Evolutionary conservation across 2,113 vertebrate genomes (phyloP), one percentile per base, ranked within the genome.

Genomic region (Dissostichus mawsoni): DNA sequence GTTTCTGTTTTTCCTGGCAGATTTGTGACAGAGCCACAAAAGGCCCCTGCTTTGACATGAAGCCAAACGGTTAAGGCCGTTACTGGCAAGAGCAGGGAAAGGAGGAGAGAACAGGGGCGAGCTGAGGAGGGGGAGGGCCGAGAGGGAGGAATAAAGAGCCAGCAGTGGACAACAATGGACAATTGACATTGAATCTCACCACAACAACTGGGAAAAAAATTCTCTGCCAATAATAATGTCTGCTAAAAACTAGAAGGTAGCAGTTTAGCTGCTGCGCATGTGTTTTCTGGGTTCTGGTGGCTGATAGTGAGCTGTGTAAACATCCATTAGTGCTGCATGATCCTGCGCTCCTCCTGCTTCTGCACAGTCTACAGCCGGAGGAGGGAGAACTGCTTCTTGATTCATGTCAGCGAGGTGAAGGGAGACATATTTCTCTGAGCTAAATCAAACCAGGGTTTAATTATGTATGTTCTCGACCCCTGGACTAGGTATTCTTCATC

Each of bases 1-100:
- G 92, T 96, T 96, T 89, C 66, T 95, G 93, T 96, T 96, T 95
- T 96, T 93, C 92, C 94, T 92, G 93, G 87, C 93, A 94, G 94
- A 96, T 95, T 95, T 95, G 94, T 88, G 93, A 95, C 92, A 86
- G 89, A 95, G 94, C 94, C 94, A 94, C 94, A 94, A 93, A 94
- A 94, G 94, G 93, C 94, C 94, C 90, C 91, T 83, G 92, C 90
- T 94, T 86, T 95, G 94, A 95, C 94, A 94, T 53, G 59, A 72
- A 94, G 92, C 94, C 93, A 95, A 94, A 92, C 86, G 90, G 91
- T 94, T 94, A 93, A 95, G 91, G 91, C 94, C 88, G 94, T 91
- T 94, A 89, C 92, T 94, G 94, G 93, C 94, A 90, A 89, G 89
- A 88, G 89, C 82, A 91, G 78, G 85, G 84, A 77, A 89, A 90